Evolutionary conservation across 92 coral and sea anemone species (phyloP).

Genomic region (Porites divaricata): DNA sequence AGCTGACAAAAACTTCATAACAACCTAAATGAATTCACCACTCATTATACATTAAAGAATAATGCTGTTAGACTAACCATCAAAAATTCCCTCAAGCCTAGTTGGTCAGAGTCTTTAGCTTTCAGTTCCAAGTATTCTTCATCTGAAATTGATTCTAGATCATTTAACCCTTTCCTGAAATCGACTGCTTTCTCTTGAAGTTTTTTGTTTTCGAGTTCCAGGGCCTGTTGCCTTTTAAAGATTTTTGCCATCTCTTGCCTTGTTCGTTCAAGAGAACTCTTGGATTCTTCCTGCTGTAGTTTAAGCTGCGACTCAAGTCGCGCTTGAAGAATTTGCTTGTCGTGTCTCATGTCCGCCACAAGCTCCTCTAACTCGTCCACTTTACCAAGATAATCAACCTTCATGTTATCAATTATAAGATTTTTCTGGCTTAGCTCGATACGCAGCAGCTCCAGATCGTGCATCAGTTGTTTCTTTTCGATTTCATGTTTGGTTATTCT

Average conservation of each 20-base stretch:
- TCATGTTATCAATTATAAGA: constrained; percentile 89
- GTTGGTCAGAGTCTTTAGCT: constrained; percentile 71
- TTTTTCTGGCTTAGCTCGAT: constrained; percentile 95
- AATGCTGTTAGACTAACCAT: constrained; percentile 65
- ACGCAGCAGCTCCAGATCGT: constrained; percentile 88
- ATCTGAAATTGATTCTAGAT: constrained; percentile 67
- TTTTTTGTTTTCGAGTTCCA: constrained; percentile 84
- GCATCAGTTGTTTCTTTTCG: constrained; percentile 91
- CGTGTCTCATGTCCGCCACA: constrained; percentile 83
- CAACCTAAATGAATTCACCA: not conserved
- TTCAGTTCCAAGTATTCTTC: constrained; percentile 90
- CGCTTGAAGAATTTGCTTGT: constrained; percentile 93
- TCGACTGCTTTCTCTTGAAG: constrained; percentile 92
- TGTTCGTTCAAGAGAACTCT: constrained; percentile 77
- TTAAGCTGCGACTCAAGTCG: constrained; percentile 93
- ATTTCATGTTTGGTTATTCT: constrained; percentile 89
- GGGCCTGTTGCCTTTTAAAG: constrained; percentile 81
- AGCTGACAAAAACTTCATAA: no score
- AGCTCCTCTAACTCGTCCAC: constrained; percentile 96
- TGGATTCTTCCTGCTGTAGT: constrained; percentile 90
- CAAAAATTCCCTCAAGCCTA: constrained; percentile 85
- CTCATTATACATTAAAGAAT: not conserved
- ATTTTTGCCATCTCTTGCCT: constrained; percentile 81
- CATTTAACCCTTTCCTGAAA: constrained; percentile 66
- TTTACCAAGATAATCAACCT: constrained; percentile 86